phyloP scores from a whole-genome alignment of 2,888 invertebrate species.

The Drosophila nr. medialis region DNA sequence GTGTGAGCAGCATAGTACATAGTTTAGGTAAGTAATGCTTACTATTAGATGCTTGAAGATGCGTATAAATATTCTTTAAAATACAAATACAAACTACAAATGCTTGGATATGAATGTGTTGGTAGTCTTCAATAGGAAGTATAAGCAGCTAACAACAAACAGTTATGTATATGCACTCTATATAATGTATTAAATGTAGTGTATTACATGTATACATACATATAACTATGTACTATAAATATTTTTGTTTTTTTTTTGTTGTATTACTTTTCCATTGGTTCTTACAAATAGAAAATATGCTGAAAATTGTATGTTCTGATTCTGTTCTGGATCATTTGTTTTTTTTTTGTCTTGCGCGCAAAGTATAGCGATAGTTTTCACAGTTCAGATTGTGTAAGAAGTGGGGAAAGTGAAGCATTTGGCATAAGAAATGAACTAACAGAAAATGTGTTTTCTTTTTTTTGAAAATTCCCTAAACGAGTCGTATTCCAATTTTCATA shows the following conservation, averaged over 20 bases:
- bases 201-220: conserved; percentile 50
- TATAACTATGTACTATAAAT: conserved; percentile 41
- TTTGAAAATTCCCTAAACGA: conserved; percentile 84
- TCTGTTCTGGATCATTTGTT: too few species aligned
- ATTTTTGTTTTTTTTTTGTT: not conserved
- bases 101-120: conserved; percentile 72
- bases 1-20: conserved; percentile 28
- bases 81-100: conserved; percentile 74
- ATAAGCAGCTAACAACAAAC: conserved; percentile 80
- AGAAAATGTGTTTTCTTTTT: conserved; percentile 21
- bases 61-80: conserved; percentile 51
- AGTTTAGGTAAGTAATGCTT: conserved; percentile 30
- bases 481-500: conserved; percentile 74
- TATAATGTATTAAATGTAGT: conserved; percentile 33
- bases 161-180: conserved; percentile 62
- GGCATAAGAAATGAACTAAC: conserved; percentile 25
- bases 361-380: conserved; percentile 30
- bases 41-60: conserved; percentile 42
- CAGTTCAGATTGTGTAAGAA: not conserved
- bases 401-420: conserved; percentile 20
- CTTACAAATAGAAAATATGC: conserved; percentile 58
- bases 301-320: conserved; percentile 41
- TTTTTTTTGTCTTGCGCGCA: conserved; percentile 60
- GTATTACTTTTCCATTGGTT: conserved; percentile 19
- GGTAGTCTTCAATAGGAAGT: conserved; percentile 79